A percentile compares a stretch with the other conserved stretches of the same genome.
These are phyloP conservation scores for Nyctibius grandis DNA, from an alignment of 2,797 vertebrate species.

Conservation along the genomic window DNA sequence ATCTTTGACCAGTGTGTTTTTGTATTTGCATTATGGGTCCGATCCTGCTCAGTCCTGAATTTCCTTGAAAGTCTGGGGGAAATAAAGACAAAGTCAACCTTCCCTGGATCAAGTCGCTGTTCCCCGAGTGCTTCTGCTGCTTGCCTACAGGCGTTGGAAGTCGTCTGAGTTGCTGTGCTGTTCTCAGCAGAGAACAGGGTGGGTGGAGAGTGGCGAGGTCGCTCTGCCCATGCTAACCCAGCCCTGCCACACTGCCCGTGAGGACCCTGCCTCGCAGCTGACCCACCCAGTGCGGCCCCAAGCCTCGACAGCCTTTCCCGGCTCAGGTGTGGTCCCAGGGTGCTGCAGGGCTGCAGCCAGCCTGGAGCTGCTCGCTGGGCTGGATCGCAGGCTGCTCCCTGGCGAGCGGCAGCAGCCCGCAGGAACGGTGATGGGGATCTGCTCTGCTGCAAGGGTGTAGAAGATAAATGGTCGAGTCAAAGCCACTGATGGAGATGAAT, in stretches of 20 bases:
- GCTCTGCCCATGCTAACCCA: not conserved
- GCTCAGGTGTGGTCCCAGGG: not conserved
- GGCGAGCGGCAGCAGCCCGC: not conserved
- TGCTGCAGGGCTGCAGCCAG: not conserved
- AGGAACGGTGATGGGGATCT: not conserved
- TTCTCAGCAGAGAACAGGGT: not conserved
- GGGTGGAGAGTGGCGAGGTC: accelerated
- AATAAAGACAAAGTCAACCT: not conserved
- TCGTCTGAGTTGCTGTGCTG: not conserved
- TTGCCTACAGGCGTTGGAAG: not conserved
- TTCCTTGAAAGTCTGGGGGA: not conserved
- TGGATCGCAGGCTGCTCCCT: not conserved
- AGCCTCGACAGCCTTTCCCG: not conserved
- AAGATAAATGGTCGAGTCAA: slow-evolving; percentile 1
- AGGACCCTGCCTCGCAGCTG: not conserved
- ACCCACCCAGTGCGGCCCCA: not conserved
- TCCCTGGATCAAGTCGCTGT: not conserved
- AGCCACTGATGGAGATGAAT: slow-evolving; percentile 31
- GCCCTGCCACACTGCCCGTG: not conserved
- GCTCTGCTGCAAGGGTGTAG: not conserved
- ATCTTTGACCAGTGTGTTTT: not conserved
- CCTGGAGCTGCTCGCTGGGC: not conserved
- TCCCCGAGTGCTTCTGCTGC: not conserved
- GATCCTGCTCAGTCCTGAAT: not conserved
- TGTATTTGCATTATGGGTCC: not conserved